A percentile compares a stretch with the other conserved stretches of the same genome.
phyloP scores from a whole-genome alignment of 2,888 invertebrate genomes.

The Lepidocyrtinus sp. region DNA sequence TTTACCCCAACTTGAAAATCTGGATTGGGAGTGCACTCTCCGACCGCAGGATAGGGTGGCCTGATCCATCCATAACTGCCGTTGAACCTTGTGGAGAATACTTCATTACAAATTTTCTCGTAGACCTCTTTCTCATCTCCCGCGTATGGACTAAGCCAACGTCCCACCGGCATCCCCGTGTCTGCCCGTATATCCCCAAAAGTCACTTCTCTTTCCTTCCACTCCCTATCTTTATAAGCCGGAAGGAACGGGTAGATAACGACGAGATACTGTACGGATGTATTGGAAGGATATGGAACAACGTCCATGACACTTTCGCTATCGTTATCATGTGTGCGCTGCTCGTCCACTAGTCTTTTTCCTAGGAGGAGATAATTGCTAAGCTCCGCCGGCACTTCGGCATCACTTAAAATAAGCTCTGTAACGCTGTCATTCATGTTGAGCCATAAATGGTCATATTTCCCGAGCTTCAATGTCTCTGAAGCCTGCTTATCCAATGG shows the following conservation, averaged over 20 bases:
- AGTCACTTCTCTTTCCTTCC: not conserved
- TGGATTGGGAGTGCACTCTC: not conserved
- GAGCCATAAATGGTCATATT: not conserved
- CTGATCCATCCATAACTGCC: not conserved
- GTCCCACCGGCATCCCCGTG: not conserved
- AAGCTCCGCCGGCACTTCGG: too few relatives aligned
- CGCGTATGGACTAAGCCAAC: not conserved
- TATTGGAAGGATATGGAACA: too few relatives aligned
- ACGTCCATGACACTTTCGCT: too few relatives aligned
- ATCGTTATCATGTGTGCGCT: too few relatives aligned
- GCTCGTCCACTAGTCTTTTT: too few relatives aligned
- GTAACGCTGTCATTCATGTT: too few relatives aligned
- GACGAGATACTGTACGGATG: not conserved
- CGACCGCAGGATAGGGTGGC: constrained; percentile 6
- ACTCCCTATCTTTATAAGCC: not conserved
- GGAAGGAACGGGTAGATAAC: not conserved
- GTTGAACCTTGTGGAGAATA: not conserved
- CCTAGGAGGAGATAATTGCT: too few relatives aligned
- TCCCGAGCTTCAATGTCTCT: not conserved
- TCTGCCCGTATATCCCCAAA: not conserved
- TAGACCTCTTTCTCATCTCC: not conserved
- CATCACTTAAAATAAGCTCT: too few relatives aligned
- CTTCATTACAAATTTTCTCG: not conserved
- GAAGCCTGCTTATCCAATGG: not conserved
- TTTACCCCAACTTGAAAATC: too few relatives aligned